These are phyloP conservation scores for Lytechinus pictus DNA, from an alignment of 35 echinoderm and acorn worm genomes.

Conservation along the genomic window DNA sequence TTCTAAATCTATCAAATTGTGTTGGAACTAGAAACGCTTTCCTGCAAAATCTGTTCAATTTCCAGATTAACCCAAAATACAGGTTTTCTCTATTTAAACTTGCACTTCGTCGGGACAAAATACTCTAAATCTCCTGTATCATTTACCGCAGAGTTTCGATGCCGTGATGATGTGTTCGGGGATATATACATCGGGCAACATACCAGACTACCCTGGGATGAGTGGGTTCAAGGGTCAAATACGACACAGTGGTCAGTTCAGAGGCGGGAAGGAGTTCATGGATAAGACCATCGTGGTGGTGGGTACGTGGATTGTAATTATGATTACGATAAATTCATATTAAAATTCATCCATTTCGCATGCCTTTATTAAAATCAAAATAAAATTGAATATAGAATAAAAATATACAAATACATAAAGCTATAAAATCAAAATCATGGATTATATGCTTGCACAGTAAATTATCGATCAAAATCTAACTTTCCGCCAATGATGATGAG, in stretches of 20 bases:
- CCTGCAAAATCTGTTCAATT: too few relatives aligned
- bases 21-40: too few relatives aligned
- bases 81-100: not conserved
- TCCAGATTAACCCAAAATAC: not conserved
- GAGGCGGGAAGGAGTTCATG: conserved; percentile 11
- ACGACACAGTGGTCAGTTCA: conserved; percentile 45
- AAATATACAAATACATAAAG: too few relatives aligned
- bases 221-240: conserved; percentile 44
- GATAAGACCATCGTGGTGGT: conserved; percentile 56
- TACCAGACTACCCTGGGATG: conserved; percentile 43
- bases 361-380: too few relatives aligned
- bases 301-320: conserved; percentile 49
- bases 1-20: too few relatives aligned
- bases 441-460: too few relatives aligned
- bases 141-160: conserved; percentile 36
- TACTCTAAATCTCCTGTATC: not conserved
- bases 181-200: not conserved
- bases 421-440: too few relatives aligned
- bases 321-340: too few relatives aligned
- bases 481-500: too few relatives aligned
- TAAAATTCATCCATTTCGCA: too few relatives aligned
- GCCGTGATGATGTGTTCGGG: conserved; percentile 61
- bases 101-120: not conserved
- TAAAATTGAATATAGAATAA: too few relatives aligned
- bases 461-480: too few relatives aligned